Evolutionary conservation across 2,888 invertebrate genomes (phyloP), one percentile per base, ranked within the genome.

Genomic region (Clunio marinus): DNA sequence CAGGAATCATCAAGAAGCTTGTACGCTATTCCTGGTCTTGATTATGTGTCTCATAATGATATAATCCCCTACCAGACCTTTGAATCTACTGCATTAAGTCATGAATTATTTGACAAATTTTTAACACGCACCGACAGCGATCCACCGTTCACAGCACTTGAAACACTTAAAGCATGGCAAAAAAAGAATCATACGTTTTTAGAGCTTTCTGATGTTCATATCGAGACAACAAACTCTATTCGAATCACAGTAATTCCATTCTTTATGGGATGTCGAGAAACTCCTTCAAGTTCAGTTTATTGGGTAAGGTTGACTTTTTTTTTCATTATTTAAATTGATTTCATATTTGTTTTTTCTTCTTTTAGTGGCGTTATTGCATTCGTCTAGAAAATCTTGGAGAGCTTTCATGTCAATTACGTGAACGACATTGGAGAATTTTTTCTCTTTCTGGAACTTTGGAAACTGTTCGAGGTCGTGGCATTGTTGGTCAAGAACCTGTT

Each of bases 341-440:
- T 59, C 2, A 59, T 28, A 22, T 51, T 37, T 32, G 45, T 37
- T 1, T 20, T 72, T 68, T 41, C 15, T 51, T 22, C 4, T 51
- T 79, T 69, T 73, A 90, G 90, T 99, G 99, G 99, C 86, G 98
- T 46, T 99, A 99, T 78, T 96, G 96, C 76, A 96, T 99, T 75
- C 85, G 98, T 20, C 81, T 99, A 72, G 97, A 98, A 82, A 98
- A 99, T 81, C 82, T 96, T 68, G 93, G 96, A 1, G 85, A 89
- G 37, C 81, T 90, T 68, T 89, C 91, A 67, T 93, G 98, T 1
- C 96, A 96, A 77, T 81, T 99, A 58, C 84, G 97, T 70, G 96
- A 98, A 81, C 83, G 98, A n/a, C 96, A 97, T 80, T 97, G 97
- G 97, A 85, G 96, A 73, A 97, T 98, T 77, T 97, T 97, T 80